These are phyloP conservation scores for Apogon hyalosoma DNA, from an alignment of 2,797 vertebrate species.

Conservation along the genomic window DNA sequence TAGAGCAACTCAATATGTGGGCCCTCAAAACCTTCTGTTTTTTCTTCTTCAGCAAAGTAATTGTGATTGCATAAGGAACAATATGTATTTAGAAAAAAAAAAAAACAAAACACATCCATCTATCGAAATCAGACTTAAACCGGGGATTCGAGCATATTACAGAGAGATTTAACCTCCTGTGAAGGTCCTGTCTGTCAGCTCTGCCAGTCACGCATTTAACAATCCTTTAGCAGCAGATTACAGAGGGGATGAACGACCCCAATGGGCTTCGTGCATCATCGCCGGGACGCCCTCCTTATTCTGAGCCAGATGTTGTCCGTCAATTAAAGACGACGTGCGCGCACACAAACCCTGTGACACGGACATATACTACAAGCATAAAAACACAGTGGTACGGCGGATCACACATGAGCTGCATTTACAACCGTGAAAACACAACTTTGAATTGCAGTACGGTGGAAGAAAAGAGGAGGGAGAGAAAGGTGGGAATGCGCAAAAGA, in stretches of 20 bases:
- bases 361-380: neutral
- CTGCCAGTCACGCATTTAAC: constrained; percentile 44
- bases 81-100: no score
- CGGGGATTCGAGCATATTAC: constrained; percentile 37
- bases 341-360: neutral
- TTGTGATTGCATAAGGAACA: neutral
- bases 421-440: neutral
- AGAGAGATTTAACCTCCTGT: constrained; percentile 49
- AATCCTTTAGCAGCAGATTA: constrained; percentile 56
- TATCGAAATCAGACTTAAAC: neutral
- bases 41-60: no score
- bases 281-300: constrained; percentile 44
- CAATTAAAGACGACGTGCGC: constrained; percentile 24
- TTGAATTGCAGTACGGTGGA: neutral
- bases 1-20: no score
- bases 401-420: neutral
- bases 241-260: constrained; percentile 48
- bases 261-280: constrained; percentile 42
- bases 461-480: no score
- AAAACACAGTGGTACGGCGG: neutral
- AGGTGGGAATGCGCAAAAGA: neutral
- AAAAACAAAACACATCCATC: neutral
- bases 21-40: no score
- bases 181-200: constrained; percentile 8
- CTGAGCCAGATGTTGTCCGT: constrained; percentile 61